Conservation (phyloP, 2,113 vertebrate species). For the Nicator chloris region DNA sequence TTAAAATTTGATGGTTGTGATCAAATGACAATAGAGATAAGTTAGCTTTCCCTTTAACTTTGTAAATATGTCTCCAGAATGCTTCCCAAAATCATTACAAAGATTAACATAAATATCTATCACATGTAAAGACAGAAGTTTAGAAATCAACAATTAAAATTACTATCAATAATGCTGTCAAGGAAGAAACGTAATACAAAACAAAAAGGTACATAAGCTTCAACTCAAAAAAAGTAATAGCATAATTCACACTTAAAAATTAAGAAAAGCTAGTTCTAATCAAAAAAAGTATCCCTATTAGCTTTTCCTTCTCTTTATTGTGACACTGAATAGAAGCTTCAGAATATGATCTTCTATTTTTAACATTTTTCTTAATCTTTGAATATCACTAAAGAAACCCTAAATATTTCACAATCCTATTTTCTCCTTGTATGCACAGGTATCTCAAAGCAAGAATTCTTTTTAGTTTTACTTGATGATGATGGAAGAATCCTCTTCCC, state of each 20-base stretch:
- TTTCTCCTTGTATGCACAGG: background rate
- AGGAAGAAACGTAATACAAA: background rate
- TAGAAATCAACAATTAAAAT: background rate
- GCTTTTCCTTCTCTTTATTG: background rate
- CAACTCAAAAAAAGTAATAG: background rate
- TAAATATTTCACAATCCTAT: background rate
- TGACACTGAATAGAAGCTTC: background rate
- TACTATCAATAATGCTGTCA: background rate
- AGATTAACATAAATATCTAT: slow-evolving; percentile 7
- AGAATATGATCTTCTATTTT: background rate
- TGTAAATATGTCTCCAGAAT: slow-evolving; percentile 42
- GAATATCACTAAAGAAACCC: background rate
- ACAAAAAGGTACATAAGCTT: background rate
- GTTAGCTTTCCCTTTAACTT: slow-evolving; percentile 20
- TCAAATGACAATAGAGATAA: slow-evolving; percentile 33
- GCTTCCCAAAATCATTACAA: slow-evolving; percentile 17
- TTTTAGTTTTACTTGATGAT: background rate
- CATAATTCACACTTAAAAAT: background rate
- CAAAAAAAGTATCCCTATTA: background rate
- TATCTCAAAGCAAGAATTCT: background rate
- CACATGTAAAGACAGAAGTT: background rate
- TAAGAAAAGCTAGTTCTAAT: background rate
- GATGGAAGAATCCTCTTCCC: background rate
- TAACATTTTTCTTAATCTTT: background rate
- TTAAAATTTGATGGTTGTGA: slow-evolving; percentile 25